Base-by-base conservation (phyloP, 1,140 invertebrate genomes). In the Listronotus bonariensis region DNA sequence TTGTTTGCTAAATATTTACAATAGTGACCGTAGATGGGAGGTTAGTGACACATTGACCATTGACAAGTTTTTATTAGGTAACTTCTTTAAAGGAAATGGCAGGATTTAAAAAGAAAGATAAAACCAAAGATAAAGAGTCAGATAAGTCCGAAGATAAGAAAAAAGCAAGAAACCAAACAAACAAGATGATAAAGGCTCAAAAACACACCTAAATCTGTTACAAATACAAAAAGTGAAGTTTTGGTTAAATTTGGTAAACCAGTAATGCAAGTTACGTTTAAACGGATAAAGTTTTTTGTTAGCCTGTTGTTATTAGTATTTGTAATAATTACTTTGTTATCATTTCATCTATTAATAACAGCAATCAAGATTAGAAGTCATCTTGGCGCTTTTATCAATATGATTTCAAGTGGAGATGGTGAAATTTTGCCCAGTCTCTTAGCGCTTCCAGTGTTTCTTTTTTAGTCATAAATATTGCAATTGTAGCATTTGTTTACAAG, bases 341-440 rank as follows among this genome's bases (percentile, higher is more conserved):
- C 67, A 0, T 17, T 65, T 6, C 56, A 72, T 36, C 48, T 72
- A 9, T 65, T 76, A 14, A 14, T 54, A 18, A 65, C 68, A 7
- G 64, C 73, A 4, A 56, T 74, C 11, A 45, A 69, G 20, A 75
- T 74, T 3, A 66, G 67, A 58, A 58, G 14, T 3, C 69, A 70
- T 42, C 46, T 78, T n/a, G 74, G 75, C 3, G 58, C 72, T 34
- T 76, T 70, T 41, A 69, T 77, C 11, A 70, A 77, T 43, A 72
- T 78, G 65, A 66, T 77, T 11, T 66, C 73, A 6, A 67, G 45
- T 3, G 71, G 72, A 17, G 70, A 74, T 51, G 74, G 74, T 9
- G 65, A 73, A 46, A 46, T 67, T 48, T 65, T 72, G 38, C 74
- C 73, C 5, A 56, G 31, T 1, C 48, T 76, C 11, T 55, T 75